Evolutionary conservation across 2,113 vertebrate species (phyloP).

Genomic region (Numida meleagris): DNA sequence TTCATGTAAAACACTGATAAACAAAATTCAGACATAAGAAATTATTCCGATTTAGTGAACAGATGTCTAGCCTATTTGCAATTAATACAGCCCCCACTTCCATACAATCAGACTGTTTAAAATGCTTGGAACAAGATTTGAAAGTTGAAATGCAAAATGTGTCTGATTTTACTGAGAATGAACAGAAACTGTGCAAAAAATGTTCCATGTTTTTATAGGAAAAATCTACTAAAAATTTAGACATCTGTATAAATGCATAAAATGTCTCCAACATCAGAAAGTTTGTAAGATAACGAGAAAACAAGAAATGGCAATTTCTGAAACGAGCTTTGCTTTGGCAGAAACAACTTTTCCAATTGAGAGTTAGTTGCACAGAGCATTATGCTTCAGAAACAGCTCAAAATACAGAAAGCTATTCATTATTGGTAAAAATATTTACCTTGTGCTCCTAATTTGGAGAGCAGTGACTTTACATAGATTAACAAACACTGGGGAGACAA

Average conservation of each 20-base stretch:
- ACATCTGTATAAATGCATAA: slow-evolving; percentile 4
- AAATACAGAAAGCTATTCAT: background rate
- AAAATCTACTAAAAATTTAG: slow-evolving; percentile 32
- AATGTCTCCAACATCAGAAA: slow-evolving; percentile 51
- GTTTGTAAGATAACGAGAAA: slow-evolving; percentile 1
- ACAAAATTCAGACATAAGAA: slow-evolving; percentile 60
- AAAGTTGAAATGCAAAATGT: slow-evolving; percentile 74
- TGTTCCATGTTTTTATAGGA: background rate
- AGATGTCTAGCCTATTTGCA: slow-evolving; percentile 76
- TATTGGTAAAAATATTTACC: background rate
- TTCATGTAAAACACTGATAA: slow-evolving; percentile 60
- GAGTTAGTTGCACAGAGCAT: background rate
- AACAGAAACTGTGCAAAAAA: slow-evolving; percentile 60
- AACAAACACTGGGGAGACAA: background rate
- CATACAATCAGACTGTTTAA: slow-evolving; percentile 71
- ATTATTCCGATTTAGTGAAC: slow-evolving; percentile 52
- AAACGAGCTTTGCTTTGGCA: slow-evolving; percentile 21
- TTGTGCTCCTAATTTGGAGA: background rate
- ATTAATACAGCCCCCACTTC: slow-evolving; percentile 76
- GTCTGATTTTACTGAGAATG: slow-evolving; percentile 68
- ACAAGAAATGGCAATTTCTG: background rate
- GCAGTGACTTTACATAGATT: background rate
- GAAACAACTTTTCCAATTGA: background rate
- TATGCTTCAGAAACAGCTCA: background rate
- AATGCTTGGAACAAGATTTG: slow-evolving; percentile 72